Evolutionary conservation across 2,888 invertebrate species (phyloP).

Genomic region (Aphrophora alni): DNA sequence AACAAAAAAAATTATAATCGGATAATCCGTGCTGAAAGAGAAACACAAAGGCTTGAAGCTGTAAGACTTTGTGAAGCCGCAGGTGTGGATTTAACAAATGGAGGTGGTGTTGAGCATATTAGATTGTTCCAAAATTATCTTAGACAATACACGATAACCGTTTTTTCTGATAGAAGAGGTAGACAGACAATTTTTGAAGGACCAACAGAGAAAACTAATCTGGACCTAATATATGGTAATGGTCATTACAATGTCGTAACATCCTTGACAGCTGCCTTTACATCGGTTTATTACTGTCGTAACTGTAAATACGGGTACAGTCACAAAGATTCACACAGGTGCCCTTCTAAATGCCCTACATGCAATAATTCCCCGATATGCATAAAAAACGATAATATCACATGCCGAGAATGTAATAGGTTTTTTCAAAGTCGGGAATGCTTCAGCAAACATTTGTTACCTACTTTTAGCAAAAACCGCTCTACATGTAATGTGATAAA

Average conservation of each 20-base stretch:
- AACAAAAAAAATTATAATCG: background rate
- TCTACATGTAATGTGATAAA: background rate
- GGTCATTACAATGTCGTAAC: background rate
- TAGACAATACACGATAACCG: background rate
- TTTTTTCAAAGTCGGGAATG: background rate
- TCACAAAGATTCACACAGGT: background rate
- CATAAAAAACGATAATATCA: background rate
- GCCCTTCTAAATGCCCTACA: background rate
- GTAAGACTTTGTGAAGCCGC: background rate
- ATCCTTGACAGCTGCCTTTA: background rate
- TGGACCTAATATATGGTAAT: background rate
- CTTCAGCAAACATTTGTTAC: background rate
- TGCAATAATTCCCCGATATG: background rate
- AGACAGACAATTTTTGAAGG: constrained; percentile 6
- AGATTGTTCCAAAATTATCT: background rate
- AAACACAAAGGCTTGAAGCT: background rate
- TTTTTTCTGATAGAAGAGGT: background rate
- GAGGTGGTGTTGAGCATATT: background rate
- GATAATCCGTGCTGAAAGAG: background rate
- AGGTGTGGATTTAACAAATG: background rate
- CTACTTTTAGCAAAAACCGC: background rate
- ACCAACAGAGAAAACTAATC: background rate
- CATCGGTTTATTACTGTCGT: background rate
- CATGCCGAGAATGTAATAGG: background rate
- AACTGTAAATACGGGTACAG: background rate